Percentiles rank a stretch among this genome's conserved stretches.
Evolutionary conservation across 2,888 invertebrate species (phyloP).

Genomic region (Trilocha varians): DNA sequence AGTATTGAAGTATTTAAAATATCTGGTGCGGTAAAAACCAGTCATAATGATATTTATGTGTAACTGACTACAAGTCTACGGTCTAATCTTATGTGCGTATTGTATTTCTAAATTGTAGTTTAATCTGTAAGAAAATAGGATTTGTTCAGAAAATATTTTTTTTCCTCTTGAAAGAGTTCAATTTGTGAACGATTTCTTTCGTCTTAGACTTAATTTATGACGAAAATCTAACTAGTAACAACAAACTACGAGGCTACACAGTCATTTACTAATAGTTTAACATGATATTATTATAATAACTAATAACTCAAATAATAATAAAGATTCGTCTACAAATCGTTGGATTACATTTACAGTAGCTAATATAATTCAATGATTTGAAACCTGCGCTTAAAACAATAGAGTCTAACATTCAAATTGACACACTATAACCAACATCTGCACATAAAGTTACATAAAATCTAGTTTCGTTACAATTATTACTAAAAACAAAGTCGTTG

Average conservation of each 20-base stretch:
- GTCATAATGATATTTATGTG: conserved; percentile 21
- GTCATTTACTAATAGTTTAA: conserved; percentile 49
- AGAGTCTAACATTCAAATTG: conserved; percentile 37
- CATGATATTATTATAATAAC: conserved; percentile 28
- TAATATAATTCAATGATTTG: conserved; percentile 55
- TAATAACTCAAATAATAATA: conserved; percentile 32
- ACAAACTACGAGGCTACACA: conserved; percentile 54
- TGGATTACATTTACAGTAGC: conserved; percentile 30
- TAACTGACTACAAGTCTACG: conserved; percentile 32
- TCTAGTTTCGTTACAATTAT: conserved; percentile 26
- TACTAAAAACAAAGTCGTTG: conserved; percentile 46
- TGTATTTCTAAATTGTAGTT: conserved; percentile 55
- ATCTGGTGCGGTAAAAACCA: conserved; percentile 19
- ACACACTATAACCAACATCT: conserved; percentile 28
- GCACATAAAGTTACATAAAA: conserved; percentile 27
- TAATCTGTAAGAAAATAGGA: conserved; percentile 67
- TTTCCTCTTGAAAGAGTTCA: conserved; percentile 47
- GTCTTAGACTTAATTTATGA: conserved; percentile 35
- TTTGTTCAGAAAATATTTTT: conserved; percentile 63
- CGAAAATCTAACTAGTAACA: conserved; percentile 51
- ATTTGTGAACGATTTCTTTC: conserved; percentile 57
- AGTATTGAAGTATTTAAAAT: too few relatives aligned
- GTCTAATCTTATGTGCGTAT: conserved; percentile 56
- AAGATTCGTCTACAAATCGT: conserved; percentile 36
- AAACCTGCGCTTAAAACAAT: conserved; percentile 43